Base-by-base conservation (phyloP, 2,113 vertebrate species). In the Archocentrus centrarchus region DNA sequence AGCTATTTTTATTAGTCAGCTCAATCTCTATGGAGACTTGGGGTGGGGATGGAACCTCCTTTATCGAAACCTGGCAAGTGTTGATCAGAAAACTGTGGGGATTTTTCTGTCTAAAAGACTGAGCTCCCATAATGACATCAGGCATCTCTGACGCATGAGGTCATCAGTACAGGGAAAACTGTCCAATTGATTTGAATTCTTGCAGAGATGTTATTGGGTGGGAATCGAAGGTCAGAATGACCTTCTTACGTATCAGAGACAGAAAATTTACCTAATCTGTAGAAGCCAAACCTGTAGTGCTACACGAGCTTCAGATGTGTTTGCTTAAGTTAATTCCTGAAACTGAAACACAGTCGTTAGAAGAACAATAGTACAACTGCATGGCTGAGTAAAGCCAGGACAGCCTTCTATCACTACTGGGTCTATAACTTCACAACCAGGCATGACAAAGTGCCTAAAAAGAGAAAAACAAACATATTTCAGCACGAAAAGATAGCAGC, bases 1-100 rank as follows among this genome's bases (percentile, higher is more conserved):
- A 90, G 91, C 92, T 96, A 94, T 95, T 95, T 95, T 92, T 95
- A 95, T 95, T 95, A 94, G 92, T 95, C 94, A 94, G 91, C 89
- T 77, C 61, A 35, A 90, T 91, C 92, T 94, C 95, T 87, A 93
- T 95, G 93, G 95, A 95, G 90, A 96, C 89, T 84, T 30, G 90
- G 95, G 93, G 94, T 93, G 95, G 89, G 91, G 93, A 94, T 88
- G 92, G 86, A 94, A 90, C 88, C 87, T 94, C 80, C 92, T 93
- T 88, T 93, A 93, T 94, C 87, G 91, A 96, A 96, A 94, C 95
- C 93, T 94, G 93, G 93, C 94, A 94, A 89, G 92, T 85, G 83
- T 84, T 90, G 90, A 92, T 93, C 88, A 89, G 88, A 93, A 89
- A 93, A 90, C 92, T 83, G 83, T 80, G 47, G 91, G 93, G 92